phyloP scores from a whole-genome alignment of 2,113 vertebrate genomes.

The Gavia stellata region DNA sequence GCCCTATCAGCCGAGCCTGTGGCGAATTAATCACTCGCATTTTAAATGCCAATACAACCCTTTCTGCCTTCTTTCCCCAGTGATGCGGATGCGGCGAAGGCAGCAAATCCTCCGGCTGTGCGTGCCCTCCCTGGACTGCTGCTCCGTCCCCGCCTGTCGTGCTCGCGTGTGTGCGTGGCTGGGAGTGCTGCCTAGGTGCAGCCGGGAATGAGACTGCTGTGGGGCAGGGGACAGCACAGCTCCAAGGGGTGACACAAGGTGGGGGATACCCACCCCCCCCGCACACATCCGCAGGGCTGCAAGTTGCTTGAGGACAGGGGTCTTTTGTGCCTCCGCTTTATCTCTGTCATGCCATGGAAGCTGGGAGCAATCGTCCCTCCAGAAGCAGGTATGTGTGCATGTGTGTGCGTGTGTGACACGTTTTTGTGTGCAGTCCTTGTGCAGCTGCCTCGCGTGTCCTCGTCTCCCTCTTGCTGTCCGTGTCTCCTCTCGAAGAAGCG shows the following conservation, averaged over 20 bases:
- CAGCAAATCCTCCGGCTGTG: slow-evolving; percentile 44
- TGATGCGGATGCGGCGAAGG: slow-evolving; percentile 62
- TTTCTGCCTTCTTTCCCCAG: slow-evolving; percentile 40
- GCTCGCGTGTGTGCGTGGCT: slow-evolving; percentile 30
- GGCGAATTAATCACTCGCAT: slow-evolving; percentile 22
- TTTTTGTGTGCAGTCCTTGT: slow-evolving; percentile 7
- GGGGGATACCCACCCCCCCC: background rate
- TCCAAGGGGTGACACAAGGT: slow-evolving; percentile 18
- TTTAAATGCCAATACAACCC: slow-evolving; percentile 45
- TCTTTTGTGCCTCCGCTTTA: background rate
- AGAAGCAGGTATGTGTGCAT: slow-evolving; percentile 36
- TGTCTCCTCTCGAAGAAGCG: background rate
- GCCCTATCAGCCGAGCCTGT: background rate
- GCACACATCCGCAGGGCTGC: background rate
- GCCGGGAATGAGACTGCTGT: slow-evolving; percentile 21
- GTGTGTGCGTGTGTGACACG: background rate
- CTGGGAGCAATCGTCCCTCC: background rate
- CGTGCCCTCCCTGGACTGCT: slow-evolving; percentile 17
- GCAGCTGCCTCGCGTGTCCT: slow-evolving; percentile 12
- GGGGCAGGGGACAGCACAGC: background rate
- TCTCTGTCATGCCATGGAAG: slow-evolving; percentile 26
- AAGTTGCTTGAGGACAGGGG: background rate
- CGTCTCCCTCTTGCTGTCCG: background rate
- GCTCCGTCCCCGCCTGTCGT: slow-evolving; percentile 32
- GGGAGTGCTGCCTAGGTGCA: slow-evolving; percentile 29